Base-by-base conservation (phyloP, 2,888 invertebrate species). In the Cheilosia pagana region DNA sequence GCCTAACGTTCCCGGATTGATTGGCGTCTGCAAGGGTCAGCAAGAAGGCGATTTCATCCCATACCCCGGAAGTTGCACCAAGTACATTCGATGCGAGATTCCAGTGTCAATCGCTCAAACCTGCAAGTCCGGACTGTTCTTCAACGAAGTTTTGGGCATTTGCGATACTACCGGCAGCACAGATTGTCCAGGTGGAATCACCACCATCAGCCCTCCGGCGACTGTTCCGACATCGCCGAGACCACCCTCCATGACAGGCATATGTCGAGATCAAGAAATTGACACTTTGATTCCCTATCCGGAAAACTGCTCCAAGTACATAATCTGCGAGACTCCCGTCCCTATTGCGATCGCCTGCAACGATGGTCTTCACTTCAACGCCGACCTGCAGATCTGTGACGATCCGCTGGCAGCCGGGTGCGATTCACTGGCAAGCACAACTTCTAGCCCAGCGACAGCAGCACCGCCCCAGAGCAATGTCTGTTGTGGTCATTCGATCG, bases 101-200 rank as follows among this genome's bases (percentile, higher is more conserved):
- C 87, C 87, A 0, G 62, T 86, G 7, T 85, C 88, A 12, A 62
- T 76, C 39, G 85, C 87, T 6, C 53, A 86, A 5, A 23, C 5
- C 1, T 90, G 90, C 57, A 88, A 89, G 1, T 72, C 86, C 5
- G 88, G 88, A 0, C 83, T 89, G 2, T 86, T 88, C 31, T 90
- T 89, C 25, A 90, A 90, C 81, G 63, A 68, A 2, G 25, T 75
- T 19, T 57, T 88, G 4, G 81, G 88, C 3, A 88, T 88, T 59
- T 90, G 90, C 50, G 90, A 90, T 53, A 88, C 88, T 53, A 87
- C 87, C 31, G 87, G 88, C 78, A 87, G 88, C 19, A 89, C 88
- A 16, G 81, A 74, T 12, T 90, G 90, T 71, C 67, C 60, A 1
- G 83, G 76, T 0, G 65, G 71, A 7, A 57, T 25, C 0, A 19